Evolutionary conservation across 2,113 vertebrate species (phyloP).

Genomic region (Pelodiscus sinensis): DNA sequence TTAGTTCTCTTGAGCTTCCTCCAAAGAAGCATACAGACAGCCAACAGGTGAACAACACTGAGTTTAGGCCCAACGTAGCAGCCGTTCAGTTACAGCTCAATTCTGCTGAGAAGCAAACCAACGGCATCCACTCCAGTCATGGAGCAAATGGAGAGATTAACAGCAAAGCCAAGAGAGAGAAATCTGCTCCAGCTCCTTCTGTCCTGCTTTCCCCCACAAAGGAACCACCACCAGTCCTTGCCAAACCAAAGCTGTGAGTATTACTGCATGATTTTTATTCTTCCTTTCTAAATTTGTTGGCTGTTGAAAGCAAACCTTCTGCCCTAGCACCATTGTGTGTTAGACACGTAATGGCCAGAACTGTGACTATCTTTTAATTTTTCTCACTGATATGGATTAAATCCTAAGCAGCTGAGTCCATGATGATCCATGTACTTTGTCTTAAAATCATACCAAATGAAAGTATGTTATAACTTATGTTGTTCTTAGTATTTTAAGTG

Average conservation of each 20-base stretch:
- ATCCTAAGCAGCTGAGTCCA: neutral
- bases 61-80: slow-evolving; percentile 79
- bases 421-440: neutral
- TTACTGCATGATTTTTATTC: slow-evolving; percentile 5
- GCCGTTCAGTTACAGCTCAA: slow-evolving; percentile 75
- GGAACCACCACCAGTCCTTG: slow-evolving; percentile 89
- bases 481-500: neutral
- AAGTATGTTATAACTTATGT: neutral
- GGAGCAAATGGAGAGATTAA: slow-evolving; percentile 79
- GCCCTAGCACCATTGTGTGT: neutral
- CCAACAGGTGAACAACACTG: slow-evolving; percentile 80
- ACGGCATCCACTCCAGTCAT: slow-evolving; percentile 68
- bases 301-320: slow-evolving; percentile 25
- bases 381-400: neutral
- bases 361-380: neutral
- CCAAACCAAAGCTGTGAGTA: slow-evolving; percentile 98
- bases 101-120: slow-evolving; percentile 68
- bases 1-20: slow-evolving; percentile 86
- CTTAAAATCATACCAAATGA: accelerated
- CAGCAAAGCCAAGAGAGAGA: slow-evolving; percentile 67
- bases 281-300: slow-evolving; percentile 35
- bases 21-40: slow-evolving; percentile 81
- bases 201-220: slow-evolving; percentile 82
- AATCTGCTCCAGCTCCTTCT: slow-evolving; percentile 62
- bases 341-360: neutral